A percentile compares a stretch with the other conserved stretches of the same genome.
These are phyloP conservation scores for Scrobipalpa atriplicella DNA, from an alignment of 2,888 invertebrate species.

Conservation along the genomic window DNA sequence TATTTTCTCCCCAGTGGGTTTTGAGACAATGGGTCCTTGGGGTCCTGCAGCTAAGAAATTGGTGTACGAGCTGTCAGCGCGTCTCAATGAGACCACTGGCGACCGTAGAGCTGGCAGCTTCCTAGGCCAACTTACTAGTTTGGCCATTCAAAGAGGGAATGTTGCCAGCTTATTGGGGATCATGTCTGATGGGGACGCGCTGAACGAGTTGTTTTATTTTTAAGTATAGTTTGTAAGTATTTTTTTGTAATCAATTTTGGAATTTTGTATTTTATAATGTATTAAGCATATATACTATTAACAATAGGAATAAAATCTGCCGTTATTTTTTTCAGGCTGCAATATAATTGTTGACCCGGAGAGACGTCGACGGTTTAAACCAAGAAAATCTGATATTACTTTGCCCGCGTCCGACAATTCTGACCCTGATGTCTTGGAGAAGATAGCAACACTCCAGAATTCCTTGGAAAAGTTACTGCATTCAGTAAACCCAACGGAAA, in stretches of 20 bases:
- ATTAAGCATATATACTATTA: no score
- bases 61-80: no score
- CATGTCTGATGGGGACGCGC: no score
- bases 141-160: background rate
- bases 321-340: background rate
- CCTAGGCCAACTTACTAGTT: background rate
- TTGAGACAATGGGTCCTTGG: background rate
- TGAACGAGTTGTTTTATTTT: no score
- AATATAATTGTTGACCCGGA: background rate
- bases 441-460: conserved; percentile 11
- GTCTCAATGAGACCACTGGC: no score
- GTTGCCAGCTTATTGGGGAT: background rate
- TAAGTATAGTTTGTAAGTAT: no score
- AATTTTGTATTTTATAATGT: no score
- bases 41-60: background rate
- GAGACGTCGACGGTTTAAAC: background rate
- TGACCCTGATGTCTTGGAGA: conserved; percentile 6
- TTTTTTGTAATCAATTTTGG: no score
- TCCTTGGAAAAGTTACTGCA: background rate
- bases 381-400: background rate
- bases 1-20: no score
- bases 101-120: background rate
- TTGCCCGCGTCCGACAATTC: background rate
- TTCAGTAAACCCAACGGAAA: no score
- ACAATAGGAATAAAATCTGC: background rate